phyloP scores from a whole-genome alignment of 2,797 vertebrate species.

The Rhabdomys pumilio region DNA sequence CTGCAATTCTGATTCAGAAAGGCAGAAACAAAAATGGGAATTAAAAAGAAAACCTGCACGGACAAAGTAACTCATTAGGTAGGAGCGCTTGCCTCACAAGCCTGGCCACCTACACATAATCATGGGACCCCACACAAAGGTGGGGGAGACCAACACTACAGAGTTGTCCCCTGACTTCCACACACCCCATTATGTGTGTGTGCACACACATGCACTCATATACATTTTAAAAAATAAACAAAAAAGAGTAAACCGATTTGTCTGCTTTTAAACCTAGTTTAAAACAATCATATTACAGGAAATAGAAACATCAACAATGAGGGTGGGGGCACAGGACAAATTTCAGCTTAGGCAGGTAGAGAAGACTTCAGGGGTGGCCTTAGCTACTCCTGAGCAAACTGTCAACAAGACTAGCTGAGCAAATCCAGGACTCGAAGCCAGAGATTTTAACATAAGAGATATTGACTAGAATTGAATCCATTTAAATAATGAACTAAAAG shows the following conservation, averaged over 20 bases:
- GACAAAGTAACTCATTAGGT: no score
- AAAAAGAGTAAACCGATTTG: not conserved
- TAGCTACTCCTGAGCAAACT: slow-evolving; percentile 8
- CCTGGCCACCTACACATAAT: not conserved
- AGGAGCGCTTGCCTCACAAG: not conserved
- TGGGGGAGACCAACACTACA: not conserved
- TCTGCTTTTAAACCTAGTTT: not conserved
- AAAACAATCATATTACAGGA: not conserved
- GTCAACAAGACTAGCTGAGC: not conserved
- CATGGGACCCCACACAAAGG: not conserved
- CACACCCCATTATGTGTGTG: not conserved
- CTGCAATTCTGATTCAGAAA: slow-evolving; percentile 3
- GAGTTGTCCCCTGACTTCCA: not conserved
- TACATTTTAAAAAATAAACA: not conserved
- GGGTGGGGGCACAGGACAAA: not conserved
- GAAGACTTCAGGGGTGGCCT: not conserved
- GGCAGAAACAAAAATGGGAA: not conserved
- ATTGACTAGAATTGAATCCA: not conserved
- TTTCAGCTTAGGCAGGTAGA: not conserved
- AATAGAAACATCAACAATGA: slow-evolving; percentile 3
- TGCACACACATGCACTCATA: not conserved
- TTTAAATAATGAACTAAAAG: slow-evolving; percentile 12
- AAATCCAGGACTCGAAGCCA: not conserved
- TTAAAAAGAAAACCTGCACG: not conserved
- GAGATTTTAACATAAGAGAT: not conserved